Percentiles rank a stretch among this genome's conserved stretches.
phyloP scores from a whole-genome alignment of 2,113 vertebrate species.

The Lethenteron reissneri region DNA sequence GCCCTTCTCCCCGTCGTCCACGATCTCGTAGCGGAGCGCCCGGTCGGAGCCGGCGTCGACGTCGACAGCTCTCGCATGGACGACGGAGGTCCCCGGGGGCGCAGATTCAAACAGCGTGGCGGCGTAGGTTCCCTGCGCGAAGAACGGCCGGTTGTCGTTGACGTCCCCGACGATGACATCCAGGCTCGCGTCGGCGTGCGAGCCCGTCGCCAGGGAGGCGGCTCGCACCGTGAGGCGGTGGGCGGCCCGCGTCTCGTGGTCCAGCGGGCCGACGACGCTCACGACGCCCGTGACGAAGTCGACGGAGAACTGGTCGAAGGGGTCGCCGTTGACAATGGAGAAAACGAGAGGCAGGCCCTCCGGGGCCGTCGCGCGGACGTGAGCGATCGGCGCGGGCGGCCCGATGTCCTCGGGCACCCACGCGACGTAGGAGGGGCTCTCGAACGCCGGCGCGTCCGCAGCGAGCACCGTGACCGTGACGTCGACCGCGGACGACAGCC shows the following conservation, averaged over 20 bases:
- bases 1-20: conserved; percentile 37
- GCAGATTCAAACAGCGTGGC: conserved; percentile 61
- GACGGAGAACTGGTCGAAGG: conserved; percentile 64
- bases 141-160: conserved; percentile 66
- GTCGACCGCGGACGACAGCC: conserved; percentile 39
- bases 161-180: conserved; percentile 63
- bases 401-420: conserved; percentile 64
- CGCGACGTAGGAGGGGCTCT: conserved; percentile 69
- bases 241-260: conserved; percentile 78
- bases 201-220: conserved; percentile 63
- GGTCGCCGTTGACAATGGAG: conserved; percentile 71
- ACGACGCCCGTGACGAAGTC: conserved; percentile 82
- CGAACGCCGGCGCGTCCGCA: conserved; percentile 71
- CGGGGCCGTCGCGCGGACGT: conserved; percentile 56
- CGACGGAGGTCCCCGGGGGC: conserved; percentile 41
- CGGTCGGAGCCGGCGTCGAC: conserved; percentile 52
- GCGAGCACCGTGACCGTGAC: conserved; percentile 58
- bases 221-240: conserved; percentile 68
- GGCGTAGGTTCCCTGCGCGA: conserved; percentile 33
- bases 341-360: conserved; percentile 79
- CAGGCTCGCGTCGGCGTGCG: conserved; percentile 62
- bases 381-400: conserved; percentile 54
- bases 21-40: conserved; percentile 51
- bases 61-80: conserved; percentile 51
- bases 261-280: conserved; percentile 43